Evolutionary conservation across 2,113 vertebrate genomes (phyloP).

Genomic region (Motacilla tschutschensis): DNA sequence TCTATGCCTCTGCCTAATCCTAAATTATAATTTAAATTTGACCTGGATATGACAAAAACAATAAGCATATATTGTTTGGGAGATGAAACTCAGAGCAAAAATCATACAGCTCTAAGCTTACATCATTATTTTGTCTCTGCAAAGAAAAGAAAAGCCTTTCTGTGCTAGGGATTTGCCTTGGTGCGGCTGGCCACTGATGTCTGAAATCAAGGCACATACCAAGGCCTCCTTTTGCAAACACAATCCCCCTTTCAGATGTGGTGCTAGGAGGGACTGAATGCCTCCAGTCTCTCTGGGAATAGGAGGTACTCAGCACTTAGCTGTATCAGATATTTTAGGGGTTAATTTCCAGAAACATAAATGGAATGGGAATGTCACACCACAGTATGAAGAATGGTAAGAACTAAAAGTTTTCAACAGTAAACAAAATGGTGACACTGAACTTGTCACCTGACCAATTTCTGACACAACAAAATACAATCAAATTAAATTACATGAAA

Average conservation of each 20-base stretch:
- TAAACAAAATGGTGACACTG: not conserved
- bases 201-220: constrained; percentile 52
- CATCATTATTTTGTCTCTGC: constrained; percentile 3
- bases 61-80: constrained; percentile 12
- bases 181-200: constrained; percentile 41
- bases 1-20: constrained; percentile 24
- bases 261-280: constrained; percentile 13
- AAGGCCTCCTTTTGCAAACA: constrained; percentile 45
- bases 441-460: not conserved
- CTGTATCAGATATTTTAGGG: not conserved
- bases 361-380: not conserved
- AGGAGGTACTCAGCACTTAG: not conserved
- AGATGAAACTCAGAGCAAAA: constrained; percentile 39
- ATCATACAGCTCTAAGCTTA: constrained; percentile 25
- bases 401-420: not conserved
- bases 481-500: not conserved
- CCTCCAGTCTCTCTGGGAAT: constrained; percentile 12
- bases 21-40: constrained; percentile 51
- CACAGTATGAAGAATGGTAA: not conserved
- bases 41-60: constrained; percentile 38
- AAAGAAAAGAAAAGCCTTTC: constrained; percentile 53
- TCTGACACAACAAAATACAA: not conserved
- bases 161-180: constrained; percentile 56
- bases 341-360: constrained; percentile 35
- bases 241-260: constrained; percentile 50